Base-by-base conservation (phyloP, 2,113 vertebrate genomes). In the Ptyas mucosa region DNA sequence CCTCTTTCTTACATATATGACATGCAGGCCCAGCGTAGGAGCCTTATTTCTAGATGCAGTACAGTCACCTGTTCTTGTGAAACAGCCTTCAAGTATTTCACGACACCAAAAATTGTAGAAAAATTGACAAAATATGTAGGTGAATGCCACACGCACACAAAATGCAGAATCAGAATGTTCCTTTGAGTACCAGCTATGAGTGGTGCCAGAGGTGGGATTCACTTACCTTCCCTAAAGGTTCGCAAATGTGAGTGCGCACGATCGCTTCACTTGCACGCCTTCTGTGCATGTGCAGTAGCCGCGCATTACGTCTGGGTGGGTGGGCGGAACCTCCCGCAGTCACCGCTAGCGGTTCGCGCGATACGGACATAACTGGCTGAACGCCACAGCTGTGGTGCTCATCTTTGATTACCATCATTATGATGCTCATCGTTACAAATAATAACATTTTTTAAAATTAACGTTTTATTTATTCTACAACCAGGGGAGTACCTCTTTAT, bases 1-100 rank as follows among this genome's bases (percentile, higher is more conserved):
- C 87, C 24, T 85, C 15, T n/a, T 6, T 46, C 6, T 51, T 51
- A n/a, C 39, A 64, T 57, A 29, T 5, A 85, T 21, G 51, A 54
- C n/a, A 24, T 0, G 0, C 5, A n/a, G 18, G 85, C 64, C 58
- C 90, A 75, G 64, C 24, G 0, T 0, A 3, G 86, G 20, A 81
- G 26, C 10, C 29, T 8, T 0, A 0, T 2, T 64, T 89, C 94
- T 4, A 0, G 5, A n/a, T 43, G 91, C 90, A 91, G 58, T 9
- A 34, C 61, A 81, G 8, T 81, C 4, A n/a, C 26, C 0, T 3
- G 23, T 4, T 34, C 53, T 90, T 49, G 0, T 0, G 23, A 39
- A 75, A 61, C 20, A 85, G 8, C 14, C 0, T 49, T 6, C 9
- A n/a, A 24, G 89, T 89, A 91, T 92, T 92, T 34, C 69, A 87